Conservation (phyloP, 2,888 invertebrate species). For the Idaea dimidiata region DNA sequence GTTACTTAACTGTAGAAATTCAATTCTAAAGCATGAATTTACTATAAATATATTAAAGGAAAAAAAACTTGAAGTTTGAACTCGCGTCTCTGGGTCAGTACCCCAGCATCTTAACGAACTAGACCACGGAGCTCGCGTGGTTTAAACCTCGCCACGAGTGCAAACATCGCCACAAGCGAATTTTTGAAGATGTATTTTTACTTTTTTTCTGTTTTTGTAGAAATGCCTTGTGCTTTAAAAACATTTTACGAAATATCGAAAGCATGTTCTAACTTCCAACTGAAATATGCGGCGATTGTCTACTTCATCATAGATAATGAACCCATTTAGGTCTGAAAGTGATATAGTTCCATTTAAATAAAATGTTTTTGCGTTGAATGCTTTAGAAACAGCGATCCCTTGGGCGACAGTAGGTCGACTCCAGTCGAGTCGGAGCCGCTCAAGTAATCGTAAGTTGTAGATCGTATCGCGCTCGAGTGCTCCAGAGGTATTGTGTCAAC, state of each 20-base stretch:
- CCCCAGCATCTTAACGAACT: too few relatives aligned
- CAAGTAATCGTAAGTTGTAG: not conserved
- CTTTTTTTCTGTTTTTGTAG: too few relatives aligned
- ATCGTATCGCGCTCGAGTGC: not conserved
- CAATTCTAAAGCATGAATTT: not conserved
- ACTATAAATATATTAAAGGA: too few relatives aligned
- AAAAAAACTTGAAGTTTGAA: too few relatives aligned
- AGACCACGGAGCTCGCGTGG: too few relatives aligned
- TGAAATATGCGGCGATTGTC: not conserved
- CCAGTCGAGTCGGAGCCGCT: not conserved
- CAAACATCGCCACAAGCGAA: too few relatives aligned
- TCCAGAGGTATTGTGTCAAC: conserved; percentile 1
- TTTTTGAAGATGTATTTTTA: too few relatives aligned
- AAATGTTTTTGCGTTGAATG: not conserved
- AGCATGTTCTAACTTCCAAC: not conserved
- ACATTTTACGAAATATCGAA: too few relatives aligned
- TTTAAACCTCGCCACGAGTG: too few relatives aligned
- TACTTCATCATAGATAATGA: not conserved
- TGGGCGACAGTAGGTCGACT: not conserved
- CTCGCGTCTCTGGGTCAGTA: too few relatives aligned
- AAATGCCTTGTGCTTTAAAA: too few relatives aligned
- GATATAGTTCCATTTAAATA: not conserved
- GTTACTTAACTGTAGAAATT: not conserved
- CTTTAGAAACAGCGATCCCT: not conserved
- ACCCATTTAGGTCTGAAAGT: not conserved